Evolutionary conservation across 1,140 invertebrate species (phyloP).

Genomic region (Rhagoletis zephyria): DNA sequence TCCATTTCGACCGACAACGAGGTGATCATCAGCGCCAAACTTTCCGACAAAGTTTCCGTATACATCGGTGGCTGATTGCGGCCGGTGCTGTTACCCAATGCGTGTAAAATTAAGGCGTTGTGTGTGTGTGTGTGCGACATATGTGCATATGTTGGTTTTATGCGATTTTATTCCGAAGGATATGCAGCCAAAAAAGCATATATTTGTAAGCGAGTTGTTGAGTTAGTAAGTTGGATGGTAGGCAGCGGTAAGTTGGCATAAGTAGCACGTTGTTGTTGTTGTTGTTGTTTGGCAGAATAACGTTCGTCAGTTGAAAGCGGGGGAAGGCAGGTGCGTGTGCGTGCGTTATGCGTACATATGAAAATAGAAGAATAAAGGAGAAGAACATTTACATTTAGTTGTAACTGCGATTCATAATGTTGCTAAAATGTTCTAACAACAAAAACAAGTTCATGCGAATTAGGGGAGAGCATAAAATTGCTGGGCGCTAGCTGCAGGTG

Average conservation of each 20-base stretch:
- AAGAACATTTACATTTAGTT: slow-evolving; percentile 27
- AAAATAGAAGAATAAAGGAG: slow-evolving; percentile 33
- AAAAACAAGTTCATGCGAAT: not conserved
- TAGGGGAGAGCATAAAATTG: slow-evolving; percentile 8
- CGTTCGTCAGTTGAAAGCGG: not conserved
- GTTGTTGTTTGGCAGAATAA: not conserved
- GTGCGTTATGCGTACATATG: slow-evolving; percentile 27
- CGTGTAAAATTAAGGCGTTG: not conserved
- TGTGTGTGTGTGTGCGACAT: not conserved
- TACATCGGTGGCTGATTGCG: slow-evolving; percentile 78
- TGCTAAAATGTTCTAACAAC: not conserved
- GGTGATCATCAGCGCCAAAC: slow-evolving; percentile 83
- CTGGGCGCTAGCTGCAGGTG: not conserved
- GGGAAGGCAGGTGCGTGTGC: not conserved
- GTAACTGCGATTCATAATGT: not conserved
- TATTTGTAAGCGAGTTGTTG: too few relatives aligned
- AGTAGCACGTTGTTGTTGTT: slow-evolving; percentile 3
- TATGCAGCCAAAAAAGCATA: too few relatives aligned
- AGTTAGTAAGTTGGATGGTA: not conserved
- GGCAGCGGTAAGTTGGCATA: not conserved
- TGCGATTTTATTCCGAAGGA: not conserved
- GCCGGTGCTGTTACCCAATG: slow-evolving; percentile 60
- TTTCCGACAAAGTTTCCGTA: slow-evolving; percentile 78
- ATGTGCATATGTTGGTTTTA: not conserved
- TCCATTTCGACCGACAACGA: slow-evolving; percentile 83